Evolutionary conservation across 2,888 invertebrate genomes (phyloP), one percentile per base, ranked within the genome.

Genomic region (Archaeoteleia sp.): DNA sequence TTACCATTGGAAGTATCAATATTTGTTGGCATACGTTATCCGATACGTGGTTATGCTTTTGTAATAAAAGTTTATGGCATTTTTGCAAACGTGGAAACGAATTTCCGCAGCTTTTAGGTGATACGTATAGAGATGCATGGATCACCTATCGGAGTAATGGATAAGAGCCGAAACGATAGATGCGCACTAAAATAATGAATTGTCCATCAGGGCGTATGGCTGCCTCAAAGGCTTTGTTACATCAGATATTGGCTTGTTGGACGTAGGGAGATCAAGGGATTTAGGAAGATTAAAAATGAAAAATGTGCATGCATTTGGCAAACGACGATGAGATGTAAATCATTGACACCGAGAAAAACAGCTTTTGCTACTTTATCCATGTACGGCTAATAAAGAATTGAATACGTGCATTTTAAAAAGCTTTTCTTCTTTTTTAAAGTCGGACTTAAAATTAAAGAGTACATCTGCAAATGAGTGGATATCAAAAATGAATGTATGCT

Each of bases 11-110:
- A n/a, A n/a, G n/a, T n/a, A n/a, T n/a, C n/a, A n/a, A n/a, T n/a
- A n/a, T n/a, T n/a, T n/a, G n/a, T n/a, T n/a, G n/a, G n/a, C n/a
- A n/a, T n/a, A n/a, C n/a, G n/a, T n/a, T n/a, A n/a, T n/a, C n/a
- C 20, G 20, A 20, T 20, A 20, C 15, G 29, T 13, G 34, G 37
- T 25, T 54, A 82, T 83, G 83, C 81, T 81, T 27, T 43, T 46
- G 30, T 54, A 34, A 46, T 40, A 53, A 40, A 54, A 54, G 34
- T 58, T 48, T 34, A 58, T 48, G 34, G 48, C 40, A 42, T 34
- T 58, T 58, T 48, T 42, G 30, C 43, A 27, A 35, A 20, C 20
- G 20, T 42, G 42, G 13, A 53, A 53, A 34, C 34, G 23, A 42
- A 34, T 29, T 46, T 46, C 8, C 39, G 37, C n/a, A 39, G 46